Base-by-base conservation (phyloP, 64 coral and sea anemone genomes). In the Pocillopora verrucosa region DNA sequence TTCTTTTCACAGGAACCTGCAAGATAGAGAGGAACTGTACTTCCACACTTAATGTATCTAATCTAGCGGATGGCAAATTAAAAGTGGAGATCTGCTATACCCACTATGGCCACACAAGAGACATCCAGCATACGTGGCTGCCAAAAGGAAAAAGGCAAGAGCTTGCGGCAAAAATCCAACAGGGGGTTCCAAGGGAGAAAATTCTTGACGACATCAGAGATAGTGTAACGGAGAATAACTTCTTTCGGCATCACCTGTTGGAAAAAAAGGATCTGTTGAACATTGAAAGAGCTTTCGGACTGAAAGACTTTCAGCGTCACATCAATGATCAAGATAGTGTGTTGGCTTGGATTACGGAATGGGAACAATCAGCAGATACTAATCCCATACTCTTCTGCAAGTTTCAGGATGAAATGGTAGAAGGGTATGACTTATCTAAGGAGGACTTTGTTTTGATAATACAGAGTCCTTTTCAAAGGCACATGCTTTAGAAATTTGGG, bases 371-470 rank as follows among this genome's bases (percentile, higher is more conserved):
- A 5, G 24, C 36, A 19, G 68, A 86, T 59, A 60, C 76, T 17
- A 92, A 92, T 68, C 86, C 92, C 16, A 84, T 90, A 57, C 62
- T 94, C 9, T 90, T 64, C 36, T 73, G 70, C 30, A 88, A 93
- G 36, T 65, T 93, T 26, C 86, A 75, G 38, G 92, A 86, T 7
- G 61, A 80, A 61, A 64, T 78, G 19, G 20, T n/a, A n/a, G 87
- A 92, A 2, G 85, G 19, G 1, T 20, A 80, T 34, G 73, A 75
- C 38, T 56, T 89, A 34, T 0, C 2, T 6, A 76, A 78, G 58
- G 89, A 91, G 13, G 87, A 96, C 64, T 89, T 92, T 30, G n/a
- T 96, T 16, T 75, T 89, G 13, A 79, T 89, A 4, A 73, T 92
- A 14, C 94, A 92, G 85, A 96, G 61, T 13, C 60, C 19, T 30